Conservation (phyloP, 2,888 invertebrate species). For the Tryphoninae sp. region DNA sequence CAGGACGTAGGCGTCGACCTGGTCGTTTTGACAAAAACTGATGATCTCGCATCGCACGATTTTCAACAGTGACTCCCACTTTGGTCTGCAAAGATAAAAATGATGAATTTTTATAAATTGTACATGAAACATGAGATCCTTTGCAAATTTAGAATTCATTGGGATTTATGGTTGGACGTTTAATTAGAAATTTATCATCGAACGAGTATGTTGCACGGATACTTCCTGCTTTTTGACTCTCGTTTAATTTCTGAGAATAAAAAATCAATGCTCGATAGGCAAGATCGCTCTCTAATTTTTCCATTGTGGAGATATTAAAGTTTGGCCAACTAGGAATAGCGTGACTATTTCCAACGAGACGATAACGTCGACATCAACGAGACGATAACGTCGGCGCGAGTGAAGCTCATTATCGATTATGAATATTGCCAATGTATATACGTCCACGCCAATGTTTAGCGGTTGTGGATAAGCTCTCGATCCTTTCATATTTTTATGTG, state of each 20-base stretch:
- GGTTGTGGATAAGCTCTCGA: not conserved
- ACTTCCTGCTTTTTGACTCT: too few species aligned
- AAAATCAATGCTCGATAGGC: slow-evolving; percentile 13
- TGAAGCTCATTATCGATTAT: slow-evolving; percentile 67
- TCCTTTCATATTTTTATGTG: not conserved
- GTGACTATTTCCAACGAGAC: slow-evolving; percentile 55
- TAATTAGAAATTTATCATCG: too few species aligned
- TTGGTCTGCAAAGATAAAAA: slow-evolving; percentile 85
- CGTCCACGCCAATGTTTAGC: not conserved
- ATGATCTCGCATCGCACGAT: slow-evolving; percentile 98
- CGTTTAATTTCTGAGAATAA: too few species aligned
- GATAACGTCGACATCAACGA: not conserved
- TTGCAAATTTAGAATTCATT: too few species aligned
- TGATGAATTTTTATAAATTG: not conserved
- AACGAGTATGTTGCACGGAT: too few species aligned
- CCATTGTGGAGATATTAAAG: slow-evolving; percentile 10
- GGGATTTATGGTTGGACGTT: too few species aligned
- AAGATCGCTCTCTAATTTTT: slow-evolving; percentile 1
- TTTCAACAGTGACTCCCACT: slow-evolving; percentile 94
- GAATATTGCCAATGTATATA: slow-evolving; percentile 40
- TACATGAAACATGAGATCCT: not conserved
- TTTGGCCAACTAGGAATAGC: slow-evolving; percentile 12
- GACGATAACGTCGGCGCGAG: slow-evolving; percentile 66
- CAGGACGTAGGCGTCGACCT: slow-evolving; percentile 97
- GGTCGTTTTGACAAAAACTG: slow-evolving; percentile 93